A percentile compares a stretch with the other conserved stretches of the same genome.
Conservation (phyloP, 1,140 invertebrate genomes). For the Conus ventricosus region DNA sequence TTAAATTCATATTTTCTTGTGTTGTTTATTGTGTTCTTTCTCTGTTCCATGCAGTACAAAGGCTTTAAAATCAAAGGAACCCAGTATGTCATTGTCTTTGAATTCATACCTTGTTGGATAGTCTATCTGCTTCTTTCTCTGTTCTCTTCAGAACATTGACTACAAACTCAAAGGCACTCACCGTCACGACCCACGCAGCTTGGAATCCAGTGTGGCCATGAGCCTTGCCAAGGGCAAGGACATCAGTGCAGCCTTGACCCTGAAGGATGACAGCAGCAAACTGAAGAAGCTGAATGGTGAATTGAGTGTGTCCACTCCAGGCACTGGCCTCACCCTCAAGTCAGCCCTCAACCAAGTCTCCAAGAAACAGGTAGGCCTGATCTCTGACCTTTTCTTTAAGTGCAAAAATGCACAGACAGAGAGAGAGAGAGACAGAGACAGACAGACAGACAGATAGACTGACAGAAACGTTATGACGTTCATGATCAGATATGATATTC, state of each 20-base stretch:
- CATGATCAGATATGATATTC: too few species aligned
- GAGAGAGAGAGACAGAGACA: neutral
- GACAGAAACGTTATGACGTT: too few species aligned
- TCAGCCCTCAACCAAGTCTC: conserved; percentile 16
- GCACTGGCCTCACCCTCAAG: conserved; percentile 18
- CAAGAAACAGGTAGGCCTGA: neutral
- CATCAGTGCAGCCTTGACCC: neutral
- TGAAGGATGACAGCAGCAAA: neutral
- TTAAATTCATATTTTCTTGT: too few species aligned
- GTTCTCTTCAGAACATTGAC: neutral
- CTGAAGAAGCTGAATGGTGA: conserved; percentile 24
- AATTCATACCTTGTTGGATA: too few species aligned
- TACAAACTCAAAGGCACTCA: neutral
- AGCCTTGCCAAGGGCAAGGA: conserved; percentile 24
- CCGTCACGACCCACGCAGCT: neutral
- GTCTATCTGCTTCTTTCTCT: neutral
- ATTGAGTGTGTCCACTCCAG: neutral
- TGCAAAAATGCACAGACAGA: neutral
- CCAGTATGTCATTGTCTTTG: too few species aligned
- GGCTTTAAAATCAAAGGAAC: too few species aligned
- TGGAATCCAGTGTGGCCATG: conserved; percentile 22
- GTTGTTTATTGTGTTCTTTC: too few species aligned
- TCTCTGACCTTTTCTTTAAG: neutral
- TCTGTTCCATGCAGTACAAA: too few species aligned
- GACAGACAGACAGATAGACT: too few species aligned